phyloP scores from a whole-genome alignment of 2,888 invertebrate genomes.

The Yponomeuta malinellus region DNA sequence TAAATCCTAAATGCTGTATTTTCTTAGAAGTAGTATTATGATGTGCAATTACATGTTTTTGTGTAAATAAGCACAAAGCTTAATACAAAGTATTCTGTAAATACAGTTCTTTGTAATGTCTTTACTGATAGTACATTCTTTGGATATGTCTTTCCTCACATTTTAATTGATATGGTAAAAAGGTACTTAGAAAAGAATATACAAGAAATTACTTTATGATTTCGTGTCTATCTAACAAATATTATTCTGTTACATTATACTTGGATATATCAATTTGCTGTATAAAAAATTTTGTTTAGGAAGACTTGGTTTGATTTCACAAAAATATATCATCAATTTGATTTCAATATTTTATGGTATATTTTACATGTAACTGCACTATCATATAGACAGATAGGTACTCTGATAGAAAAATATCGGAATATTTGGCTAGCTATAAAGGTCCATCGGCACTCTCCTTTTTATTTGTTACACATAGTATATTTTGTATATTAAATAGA shows the following conservation, averaged over 20 bases:
- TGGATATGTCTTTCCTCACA: background rate
- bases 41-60: conserved; percentile 7
- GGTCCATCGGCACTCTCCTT: conserved; percentile 9
- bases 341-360: background rate
- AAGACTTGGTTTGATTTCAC: conserved; percentile 5
- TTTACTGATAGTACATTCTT: background rate
- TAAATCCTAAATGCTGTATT: background rate
- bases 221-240: background rate
- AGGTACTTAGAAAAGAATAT: background rate
- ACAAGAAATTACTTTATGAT: no score
- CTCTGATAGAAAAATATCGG: conserved; percentile 61
- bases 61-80: background rate
- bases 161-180: background rate
- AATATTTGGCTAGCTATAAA: conserved; percentile 54
- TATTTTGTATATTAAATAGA: background rate
- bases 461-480: background rate
- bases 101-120: background rate
- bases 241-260: background rate
- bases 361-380: conserved; percentile 40
- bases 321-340: background rate
- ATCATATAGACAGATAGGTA: conserved; percentile 36
- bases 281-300: background rate
- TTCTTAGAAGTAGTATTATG: background rate
- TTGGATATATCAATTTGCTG: background rate
- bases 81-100: background rate